Base-by-base conservation (phyloP, 2,888 invertebrate genomes). In the Erebia ligea region DNA sequence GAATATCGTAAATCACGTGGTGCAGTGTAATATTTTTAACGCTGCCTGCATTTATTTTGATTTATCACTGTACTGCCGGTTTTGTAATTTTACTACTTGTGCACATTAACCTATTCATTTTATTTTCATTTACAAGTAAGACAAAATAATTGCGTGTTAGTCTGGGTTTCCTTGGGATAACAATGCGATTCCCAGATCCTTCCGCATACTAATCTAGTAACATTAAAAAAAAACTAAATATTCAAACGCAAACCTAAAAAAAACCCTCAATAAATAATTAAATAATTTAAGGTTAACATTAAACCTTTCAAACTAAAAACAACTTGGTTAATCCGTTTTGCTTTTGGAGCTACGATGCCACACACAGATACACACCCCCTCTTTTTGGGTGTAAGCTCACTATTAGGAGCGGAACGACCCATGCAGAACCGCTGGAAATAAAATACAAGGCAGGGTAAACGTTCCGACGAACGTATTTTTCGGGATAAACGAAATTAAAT, bases 21-120 rank as follows among this genome's bases (percentile, higher is more conserved):
- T 57, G 67, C 69, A 69, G 62, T 62, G 65, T 67, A 72, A 67
- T 72, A 67, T 70, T 70, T 72, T 67, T 67, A 72, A 57, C 58
- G 25, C 42, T 52, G 62, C 57, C 62, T 59, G 61, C 64, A 64
- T 54, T 64, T 64, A 64, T 64, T 64, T 54, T 64, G 64, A 64
- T 64, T 64, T 64, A 64, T 64, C 52, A 52, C 13, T 52, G 64
- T 54, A 40, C 54, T 54, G 13, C 54, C 52, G 52, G 40, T 40
- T 21, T 62, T 15, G 21, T 62, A 62, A 62, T 45, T 62, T 52
- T 54, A 54, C 54, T 8, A 19, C 2, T 54, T 3, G 19, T 19
- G 3, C 54, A 54, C 2, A 52, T 19, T 54, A n/a, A n/a, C n/a
- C n/a, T 54, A 10, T 19, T 54, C 2, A 19, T 54, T 19, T 19